Percentiles rank a stretch among this genome's conserved stretches.
Evolutionary conservation across 2,888 invertebrate genomes (phyloP).

Genomic region (Macroteleia sp.): DNA sequence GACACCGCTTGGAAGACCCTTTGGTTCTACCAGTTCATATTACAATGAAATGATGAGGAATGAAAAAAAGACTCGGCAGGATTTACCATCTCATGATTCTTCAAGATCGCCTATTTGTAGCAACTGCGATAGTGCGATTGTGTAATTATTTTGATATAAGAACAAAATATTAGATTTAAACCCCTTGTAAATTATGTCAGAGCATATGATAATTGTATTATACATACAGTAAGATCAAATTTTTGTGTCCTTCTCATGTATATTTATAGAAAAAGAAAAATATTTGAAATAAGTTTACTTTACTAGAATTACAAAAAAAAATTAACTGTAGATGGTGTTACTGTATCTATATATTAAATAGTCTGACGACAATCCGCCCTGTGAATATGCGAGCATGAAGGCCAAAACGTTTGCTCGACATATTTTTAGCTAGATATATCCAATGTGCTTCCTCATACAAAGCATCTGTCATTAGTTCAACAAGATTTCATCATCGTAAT

Average conservation of each 20-base stretch:
- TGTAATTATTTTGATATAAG: conserved; percentile 88
- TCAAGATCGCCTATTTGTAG: conserved; percentile 88
- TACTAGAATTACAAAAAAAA: no score
- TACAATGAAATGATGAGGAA: conserved; percentile 82
- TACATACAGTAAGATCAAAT: no score
- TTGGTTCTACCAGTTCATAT: conserved; percentile 70
- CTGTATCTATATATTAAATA: neutral
- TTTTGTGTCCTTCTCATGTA: no score
- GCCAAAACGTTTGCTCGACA: conserved; percentile 37
- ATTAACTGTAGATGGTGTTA: no score
- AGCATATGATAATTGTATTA: no score
- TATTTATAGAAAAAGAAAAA: no score
- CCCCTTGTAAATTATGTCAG: conserved; percentile 12
- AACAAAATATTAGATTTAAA: conserved; percentile 20
- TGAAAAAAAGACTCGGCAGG: conserved; percentile 85
- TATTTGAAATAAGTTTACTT: no score
- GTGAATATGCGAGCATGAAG: conserved; percentile 48
- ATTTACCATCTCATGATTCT: conserved; percentile 85
- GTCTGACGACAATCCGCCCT: conserved; percentile 16
- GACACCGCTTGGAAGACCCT: conserved; percentile 84
- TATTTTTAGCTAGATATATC: conserved; percentile 49
- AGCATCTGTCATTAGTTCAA: conserved; percentile 60
- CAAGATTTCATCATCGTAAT: conserved; percentile 58
- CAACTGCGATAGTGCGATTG: conserved; percentile 94
- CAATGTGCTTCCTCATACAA: conserved; percentile 56